phyloP scores from a whole-genome alignment of 2,113 vertebrate species.

The Prochilodus magdalenae region DNA sequence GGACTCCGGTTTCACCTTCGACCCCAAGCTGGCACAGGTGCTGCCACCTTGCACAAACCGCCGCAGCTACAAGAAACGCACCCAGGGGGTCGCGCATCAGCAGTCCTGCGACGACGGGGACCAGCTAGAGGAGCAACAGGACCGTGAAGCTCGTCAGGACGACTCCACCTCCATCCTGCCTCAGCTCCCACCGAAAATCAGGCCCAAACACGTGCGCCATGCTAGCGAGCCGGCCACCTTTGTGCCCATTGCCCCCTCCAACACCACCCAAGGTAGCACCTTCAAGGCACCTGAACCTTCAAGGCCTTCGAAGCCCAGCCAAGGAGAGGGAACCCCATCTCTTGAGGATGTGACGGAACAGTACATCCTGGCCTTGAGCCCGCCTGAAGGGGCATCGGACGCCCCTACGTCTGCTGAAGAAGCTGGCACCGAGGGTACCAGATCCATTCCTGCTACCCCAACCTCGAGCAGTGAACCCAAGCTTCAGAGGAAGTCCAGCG shows the following conservation, averaged over 20 bases:
- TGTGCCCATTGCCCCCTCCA: conserved; percentile 80
- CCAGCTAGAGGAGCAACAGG: conserved; percentile 36
- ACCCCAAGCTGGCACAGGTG: conserved; percentile 81
- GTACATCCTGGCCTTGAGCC: conserved; percentile 81
- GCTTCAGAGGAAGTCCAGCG: conserved; percentile 70
- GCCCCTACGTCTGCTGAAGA: conserved; percentile 49
- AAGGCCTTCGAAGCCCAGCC: conserved; percentile 63
- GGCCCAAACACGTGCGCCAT: conserved; percentile 86
- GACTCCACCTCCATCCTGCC: conserved; percentile 51
- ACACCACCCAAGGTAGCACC: conserved; percentile 62
- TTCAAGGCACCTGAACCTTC: conserved; percentile 60
- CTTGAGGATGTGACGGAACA: conserved; percentile 90
- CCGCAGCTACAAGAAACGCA: conserved; percentile 87
- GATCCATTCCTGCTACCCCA: conserved; percentile 67
- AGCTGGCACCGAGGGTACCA: conserved; percentile 69
- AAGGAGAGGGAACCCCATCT: conserved; percentile 75
- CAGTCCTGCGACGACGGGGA: conserved; percentile 65
- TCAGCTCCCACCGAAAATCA: conserved; percentile 63
- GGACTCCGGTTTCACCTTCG: conserved; percentile 76
- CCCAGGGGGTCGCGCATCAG: conserved; percentile 78
- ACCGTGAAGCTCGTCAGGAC: conserved; percentile 45
- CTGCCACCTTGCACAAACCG: conserved; percentile 82
- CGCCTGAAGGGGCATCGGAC: conserved; percentile 69
- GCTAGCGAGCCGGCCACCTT: conserved; percentile 89
- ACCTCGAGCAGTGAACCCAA: conserved; percentile 71